Percentiles rank a stretch among this genome's conserved stretches.
These are phyloP conservation scores for Oscheius sp. DNA, from an alignment of 2,888 invertebrate species.

Conservation along the genomic window DNA sequence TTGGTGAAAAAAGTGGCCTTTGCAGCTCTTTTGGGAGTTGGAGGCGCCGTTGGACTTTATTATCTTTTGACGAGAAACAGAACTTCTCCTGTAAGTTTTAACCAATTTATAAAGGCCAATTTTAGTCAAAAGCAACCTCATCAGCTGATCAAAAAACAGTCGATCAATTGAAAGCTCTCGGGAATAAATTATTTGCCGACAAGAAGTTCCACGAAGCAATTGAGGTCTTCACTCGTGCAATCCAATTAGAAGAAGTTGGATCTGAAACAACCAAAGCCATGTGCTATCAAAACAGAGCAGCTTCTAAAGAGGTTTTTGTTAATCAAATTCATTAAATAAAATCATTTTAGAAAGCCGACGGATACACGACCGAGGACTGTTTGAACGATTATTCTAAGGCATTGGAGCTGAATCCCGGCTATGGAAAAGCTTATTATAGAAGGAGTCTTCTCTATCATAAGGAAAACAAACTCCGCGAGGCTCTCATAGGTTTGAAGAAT, in stretches of 20 bases:
- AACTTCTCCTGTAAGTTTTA: neutral
- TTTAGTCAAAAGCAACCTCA: neutral
- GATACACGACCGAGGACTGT: constrained; percentile 22
- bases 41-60: constrained; percentile 13
- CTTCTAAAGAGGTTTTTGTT: constrained; percentile 32
- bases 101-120: neutral
- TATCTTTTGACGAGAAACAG: constrained; percentile 1
- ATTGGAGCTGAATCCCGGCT: constrained; percentile 69
- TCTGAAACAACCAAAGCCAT: constrained; percentile 22
- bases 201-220: constrained; percentile 33
- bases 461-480: constrained; percentile 15
- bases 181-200: constrained; percentile 30
- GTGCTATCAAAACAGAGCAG: constrained; percentile 35
- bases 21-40: constrained; percentile 11
- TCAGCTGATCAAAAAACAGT: constrained; percentile 1
- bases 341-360: constrained; percentile 1
- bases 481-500: constrained; percentile 17
- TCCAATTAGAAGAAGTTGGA: constrained; percentile 18
- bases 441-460: constrained; percentile 12
- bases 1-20: constrained; percentile 20
- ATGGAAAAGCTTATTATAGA: constrained; percentile 71
- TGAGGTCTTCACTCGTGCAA: constrained; percentile 31
- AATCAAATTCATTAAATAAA: neutral
- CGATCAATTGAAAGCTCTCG: constrained; percentile 28
- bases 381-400: constrained; percentile 35